Evolutionary conservation across 2,888 invertebrate species (phyloP).

Genomic region (Mesochorus sp.): DNA sequence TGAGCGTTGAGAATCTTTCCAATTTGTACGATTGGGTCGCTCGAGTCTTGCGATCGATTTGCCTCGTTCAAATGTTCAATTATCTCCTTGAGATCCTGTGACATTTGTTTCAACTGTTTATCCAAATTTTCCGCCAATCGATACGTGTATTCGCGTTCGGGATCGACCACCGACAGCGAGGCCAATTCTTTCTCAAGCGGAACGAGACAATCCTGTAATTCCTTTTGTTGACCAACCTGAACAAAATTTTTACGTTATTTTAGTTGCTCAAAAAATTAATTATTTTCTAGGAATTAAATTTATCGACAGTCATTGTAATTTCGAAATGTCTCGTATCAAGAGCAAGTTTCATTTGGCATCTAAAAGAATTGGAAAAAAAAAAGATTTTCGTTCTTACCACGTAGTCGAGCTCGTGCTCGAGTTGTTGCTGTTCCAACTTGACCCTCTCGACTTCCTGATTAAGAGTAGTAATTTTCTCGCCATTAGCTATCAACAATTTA

Average conservation of each 20-base stretch:
- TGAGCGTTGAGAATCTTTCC: conserved; percentile 97
- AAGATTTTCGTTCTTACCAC: conserved; percentile 82
- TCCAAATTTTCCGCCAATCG: conserved; percentile 95
- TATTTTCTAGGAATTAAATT: background rate
- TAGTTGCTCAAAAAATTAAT: conserved; percentile 22
- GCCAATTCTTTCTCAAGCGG: conserved; percentile 93
- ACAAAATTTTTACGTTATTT: too few species aligned
- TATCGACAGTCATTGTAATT: background rate
- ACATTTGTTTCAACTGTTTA: conserved; percentile 96
- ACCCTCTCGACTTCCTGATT: conserved; percentile 95
- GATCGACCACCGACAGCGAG: conserved; percentile 88
- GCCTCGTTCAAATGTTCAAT: conserved; percentile 96
- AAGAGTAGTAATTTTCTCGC: conserved; percentile 94
- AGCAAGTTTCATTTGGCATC: background rate
- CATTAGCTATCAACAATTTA: conserved; percentile 92
- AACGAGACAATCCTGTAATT: conserved; percentile 92
- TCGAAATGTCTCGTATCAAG: background rate
- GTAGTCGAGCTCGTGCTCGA: conserved; percentile 97
- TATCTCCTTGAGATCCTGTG: conserved; percentile 96
- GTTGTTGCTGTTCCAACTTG: conserved; percentile 92
- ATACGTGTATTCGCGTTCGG: conserved; percentile 96
- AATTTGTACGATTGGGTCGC: conserved; percentile 96
- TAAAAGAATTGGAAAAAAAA: too few species aligned
- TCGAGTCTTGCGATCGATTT: conserved; percentile 91
- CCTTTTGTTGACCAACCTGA: conserved; percentile 92